These are phyloP conservation scores for Fukomys damarensis DNA, from an alignment of 2,113 vertebrate species.

Conservation along the genomic window DNA sequence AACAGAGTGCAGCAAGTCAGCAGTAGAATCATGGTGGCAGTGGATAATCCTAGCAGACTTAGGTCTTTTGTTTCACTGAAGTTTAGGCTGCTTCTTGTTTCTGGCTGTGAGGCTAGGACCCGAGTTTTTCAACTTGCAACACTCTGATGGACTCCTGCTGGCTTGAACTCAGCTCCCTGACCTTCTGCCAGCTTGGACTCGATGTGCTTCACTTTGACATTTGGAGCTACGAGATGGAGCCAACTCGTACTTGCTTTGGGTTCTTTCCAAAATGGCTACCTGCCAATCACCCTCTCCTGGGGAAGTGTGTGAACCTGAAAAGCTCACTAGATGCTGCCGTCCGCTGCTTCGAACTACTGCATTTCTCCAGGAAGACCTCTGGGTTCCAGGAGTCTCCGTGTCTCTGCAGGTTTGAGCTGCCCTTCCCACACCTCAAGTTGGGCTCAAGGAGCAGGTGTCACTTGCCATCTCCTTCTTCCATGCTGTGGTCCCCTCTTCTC, in stretches of 20 bases:
- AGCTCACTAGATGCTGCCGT: background rate
- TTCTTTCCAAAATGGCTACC: background rate
- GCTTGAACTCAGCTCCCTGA: no score
- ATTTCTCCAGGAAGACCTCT: background rate
- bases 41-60: background rate
- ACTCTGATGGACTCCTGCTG: no score
- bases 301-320: background rate
- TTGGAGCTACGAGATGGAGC: background rate
- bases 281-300: background rate
- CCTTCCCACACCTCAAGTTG: background rate
- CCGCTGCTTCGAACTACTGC: background rate
- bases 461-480: background rate
- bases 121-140: no score
- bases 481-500: rapidly evolving
- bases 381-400: background rate
- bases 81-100: no score
- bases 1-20: no score
- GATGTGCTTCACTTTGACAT: background rate
- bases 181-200: no score
- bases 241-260: background rate
- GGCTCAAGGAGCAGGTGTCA: background rate
- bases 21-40: no score
- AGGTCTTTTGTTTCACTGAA: background rate
- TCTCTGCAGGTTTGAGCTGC: background rate
- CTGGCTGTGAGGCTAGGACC: no score